Base-by-base conservation (phyloP, 1,140 invertebrate genomes). In the Leptonema lineaticorne region DNA sequence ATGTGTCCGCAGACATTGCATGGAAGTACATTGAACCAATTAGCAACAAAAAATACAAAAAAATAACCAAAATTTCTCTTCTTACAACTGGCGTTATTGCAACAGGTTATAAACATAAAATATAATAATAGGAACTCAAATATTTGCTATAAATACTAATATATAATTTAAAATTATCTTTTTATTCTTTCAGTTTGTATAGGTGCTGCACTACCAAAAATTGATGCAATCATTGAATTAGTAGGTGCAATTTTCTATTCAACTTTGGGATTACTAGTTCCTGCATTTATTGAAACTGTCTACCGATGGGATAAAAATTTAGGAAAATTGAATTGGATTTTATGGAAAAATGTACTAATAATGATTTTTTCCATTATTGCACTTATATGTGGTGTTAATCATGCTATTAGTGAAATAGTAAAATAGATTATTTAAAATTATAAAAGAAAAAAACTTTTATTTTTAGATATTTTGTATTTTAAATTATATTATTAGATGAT, bases 241-340 rank as follows among this genome's bases (percentile, higher is more conserved):
- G 90, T 96, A 20, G 95, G 95, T 9, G 90, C 95, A 0, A 78
- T 96, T 37, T 91, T 91, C 75, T 92, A 93, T 73, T 92, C 92
- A 6, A 87, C 92, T 26, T 83, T 97, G 6, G 93, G 95, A 27
- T 79, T 88, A 2, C 90, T 95, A 57, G 87, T 94, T 70, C 95
- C 95, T 53, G 91, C 93, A 7, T 74, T 94, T 20, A 85, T 97
- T 11, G 92, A 97, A 73, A 90, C 91, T 0, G 81, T 90, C 0
- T 86, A 85, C 6, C 79, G 83, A 64, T 90, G 87, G 84, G 84
- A 89, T 45, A 75, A 78, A 66, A 80, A 85, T 46, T 81, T 89
- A 1, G 89, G 89, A 16, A 75, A 64, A 26, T 83, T 75, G 56
- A 85, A 88, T 5, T 91, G 89, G 88, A 84, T 85, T 30, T 74